Evolutionary conservation across 2,113 vertebrate genomes (phyloP).

Genomic region (Nanorana parkeri): DNA sequence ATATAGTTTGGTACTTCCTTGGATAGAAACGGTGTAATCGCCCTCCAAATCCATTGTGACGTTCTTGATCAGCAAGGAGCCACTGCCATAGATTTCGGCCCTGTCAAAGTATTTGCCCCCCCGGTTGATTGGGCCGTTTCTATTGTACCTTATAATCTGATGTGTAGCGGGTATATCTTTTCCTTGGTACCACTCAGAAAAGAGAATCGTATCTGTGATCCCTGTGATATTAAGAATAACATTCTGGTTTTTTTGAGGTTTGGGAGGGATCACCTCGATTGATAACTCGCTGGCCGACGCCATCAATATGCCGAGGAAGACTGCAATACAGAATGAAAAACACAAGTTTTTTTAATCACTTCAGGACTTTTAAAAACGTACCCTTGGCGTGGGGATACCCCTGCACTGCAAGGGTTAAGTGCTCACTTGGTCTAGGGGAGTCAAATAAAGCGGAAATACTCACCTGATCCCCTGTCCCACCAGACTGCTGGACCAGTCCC

Average conservation of each 20-base stretch:
- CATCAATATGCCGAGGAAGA: neutral
- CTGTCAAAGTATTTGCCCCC: fast-evolving
- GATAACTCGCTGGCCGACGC: neutral
- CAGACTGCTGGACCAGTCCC: too few species aligned
- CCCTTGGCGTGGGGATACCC: too few species aligned
- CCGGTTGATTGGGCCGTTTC: neutral
- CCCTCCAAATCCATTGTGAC: neutral
- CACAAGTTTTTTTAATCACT: too few species aligned
- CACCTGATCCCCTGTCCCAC: too few species aligned
- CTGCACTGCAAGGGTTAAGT: too few species aligned
- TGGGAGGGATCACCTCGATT: neutral
- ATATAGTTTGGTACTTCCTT: neutral
- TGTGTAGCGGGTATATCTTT: neutral
- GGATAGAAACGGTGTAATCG: neutral
- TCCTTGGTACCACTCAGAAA: neutral
- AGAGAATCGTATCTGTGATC: neutral
- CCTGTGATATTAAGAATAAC: neutral
- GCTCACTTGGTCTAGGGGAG: too few species aligned
- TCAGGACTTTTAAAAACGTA: too few species aligned
- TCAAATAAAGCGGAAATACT: too few species aligned
- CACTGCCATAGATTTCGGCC: neutral
- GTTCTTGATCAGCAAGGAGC: neutral
- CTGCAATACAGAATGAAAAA: constrained; percentile 1
- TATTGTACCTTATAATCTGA: neutral
- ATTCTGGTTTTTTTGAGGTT: neutral